These are phyloP conservation scores for Mimachlamys varia DNA, from an alignment of 2,888 invertebrate species.

Conservation along the genomic window DNA sequence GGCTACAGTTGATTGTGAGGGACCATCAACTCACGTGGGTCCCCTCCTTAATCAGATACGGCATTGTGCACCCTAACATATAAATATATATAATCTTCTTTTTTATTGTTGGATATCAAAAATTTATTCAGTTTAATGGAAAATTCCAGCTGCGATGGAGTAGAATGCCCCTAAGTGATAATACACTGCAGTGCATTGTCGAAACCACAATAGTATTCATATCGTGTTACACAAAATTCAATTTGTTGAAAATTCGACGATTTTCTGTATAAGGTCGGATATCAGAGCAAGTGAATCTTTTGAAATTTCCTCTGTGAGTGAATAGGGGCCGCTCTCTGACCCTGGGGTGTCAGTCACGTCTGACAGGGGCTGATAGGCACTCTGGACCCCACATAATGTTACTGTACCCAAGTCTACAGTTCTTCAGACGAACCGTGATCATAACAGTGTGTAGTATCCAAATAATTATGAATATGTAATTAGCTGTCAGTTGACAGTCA, in stretches of 20 bases:
- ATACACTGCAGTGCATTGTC: slow-evolving; percentile 24
- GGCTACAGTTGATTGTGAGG: neutral
- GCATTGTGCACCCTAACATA: neutral
- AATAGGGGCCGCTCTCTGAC: slow-evolving; percentile 11
- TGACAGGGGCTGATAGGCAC: slow-evolving; percentile 9
- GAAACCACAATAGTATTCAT: neutral
- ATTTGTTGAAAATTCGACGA: slow-evolving; percentile 33
- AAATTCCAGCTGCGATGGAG: neutral
- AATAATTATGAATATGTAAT: slow-evolving; percentile 33
- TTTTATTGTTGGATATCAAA: slow-evolving; percentile 28
- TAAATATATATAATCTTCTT: slow-evolving; percentile 36
- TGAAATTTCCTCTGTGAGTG: slow-evolving; percentile 14
- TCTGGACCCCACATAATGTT: slow-evolving; percentile 24
- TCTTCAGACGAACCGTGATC: neutral
- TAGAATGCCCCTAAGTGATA: neutral
- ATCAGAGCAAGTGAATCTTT: slow-evolving; percentile 27
- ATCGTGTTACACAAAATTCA: slow-evolving; percentile 1
- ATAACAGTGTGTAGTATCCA: neutral
- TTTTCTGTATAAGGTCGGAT: slow-evolving; percentile 22
- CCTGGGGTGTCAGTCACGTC: slow-evolving; percentile 4
- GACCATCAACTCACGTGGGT: neutral
- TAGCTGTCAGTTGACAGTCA: neutral
- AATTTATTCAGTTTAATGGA: neutral
- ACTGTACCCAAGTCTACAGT: neutral
- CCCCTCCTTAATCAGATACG: neutral